A percentile compares a stretch with the other conserved stretches of the same genome.
These are phyloP conservation scores for Nephrotoma guestfalica DNA, from an alignment of 2,888 invertebrate species.

Conservation along the genomic window DNA sequence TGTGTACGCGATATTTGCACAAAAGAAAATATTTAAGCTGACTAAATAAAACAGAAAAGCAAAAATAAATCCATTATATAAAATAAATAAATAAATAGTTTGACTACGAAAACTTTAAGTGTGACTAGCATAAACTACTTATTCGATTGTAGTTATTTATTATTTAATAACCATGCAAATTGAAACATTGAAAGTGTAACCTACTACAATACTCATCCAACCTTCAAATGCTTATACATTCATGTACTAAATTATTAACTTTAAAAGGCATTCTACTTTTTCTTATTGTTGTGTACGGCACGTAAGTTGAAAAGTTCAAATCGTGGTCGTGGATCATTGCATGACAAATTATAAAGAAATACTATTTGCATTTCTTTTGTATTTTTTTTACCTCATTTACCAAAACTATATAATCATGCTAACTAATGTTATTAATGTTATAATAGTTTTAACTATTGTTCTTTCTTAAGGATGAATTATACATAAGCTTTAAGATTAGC, in stretches of 20 bases:
- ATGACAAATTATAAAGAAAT: conserved; percentile 2
- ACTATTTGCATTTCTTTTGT: background rate
- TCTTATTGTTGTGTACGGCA: background rate
- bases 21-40: background rate
- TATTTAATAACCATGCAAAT: background rate
- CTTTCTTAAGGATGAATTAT: background rate
- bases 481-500: background rate
- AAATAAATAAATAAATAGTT: background rate
- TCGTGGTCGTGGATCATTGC: conserved; percentile 5
- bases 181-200: background rate
- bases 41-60: background rate
- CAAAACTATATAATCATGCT: background rate
- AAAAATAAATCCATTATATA: background rate
- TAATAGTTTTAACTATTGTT: background rate
- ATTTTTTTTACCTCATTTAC: background rate
- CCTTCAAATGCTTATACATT: too few species aligned
- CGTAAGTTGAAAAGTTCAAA: background rate
- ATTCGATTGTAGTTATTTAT: background rate
- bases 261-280: background rate
- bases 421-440: background rate
- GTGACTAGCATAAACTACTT: background rate
- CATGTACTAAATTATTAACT: background rate
- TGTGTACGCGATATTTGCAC: background rate
- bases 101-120: background rate
- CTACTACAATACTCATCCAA: background rate